Conservation (phyloP, 2,113 vertebrate genomes). For the Eonycteris spelaea region DNA sequence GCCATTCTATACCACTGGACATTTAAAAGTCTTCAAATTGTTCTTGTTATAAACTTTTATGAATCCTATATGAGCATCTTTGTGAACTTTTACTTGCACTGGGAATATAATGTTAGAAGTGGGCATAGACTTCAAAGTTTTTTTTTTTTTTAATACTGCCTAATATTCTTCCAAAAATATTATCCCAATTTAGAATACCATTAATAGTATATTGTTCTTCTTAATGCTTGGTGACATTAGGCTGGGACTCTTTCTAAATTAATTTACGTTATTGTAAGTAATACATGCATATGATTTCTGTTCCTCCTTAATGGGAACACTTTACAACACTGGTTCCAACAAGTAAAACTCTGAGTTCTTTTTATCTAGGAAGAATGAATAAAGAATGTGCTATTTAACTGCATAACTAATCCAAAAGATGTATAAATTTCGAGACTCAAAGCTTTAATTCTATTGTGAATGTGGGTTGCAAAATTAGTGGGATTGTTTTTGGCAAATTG, state of each 20-base stretch:
- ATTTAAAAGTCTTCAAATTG: background rate
- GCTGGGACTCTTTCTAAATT: background rate
- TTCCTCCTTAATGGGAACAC: background rate
- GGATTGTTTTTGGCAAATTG: background rate
- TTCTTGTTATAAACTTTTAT: background rate
- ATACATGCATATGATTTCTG: background rate
- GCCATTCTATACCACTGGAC: too few species aligned
- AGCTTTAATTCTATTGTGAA: conserved; percentile 5
- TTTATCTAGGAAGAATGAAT: background rate
- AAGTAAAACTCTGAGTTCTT: background rate
- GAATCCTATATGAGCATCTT: background rate
- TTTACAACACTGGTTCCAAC: background rate
- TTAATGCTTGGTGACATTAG: background rate
- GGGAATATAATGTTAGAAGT: background rate
- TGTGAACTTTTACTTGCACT: background rate
- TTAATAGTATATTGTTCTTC: background rate
- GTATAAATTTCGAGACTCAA: background rate
- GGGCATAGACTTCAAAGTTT: background rate
- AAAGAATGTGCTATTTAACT: background rate
- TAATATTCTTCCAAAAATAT: background rate
- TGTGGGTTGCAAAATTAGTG: background rate
- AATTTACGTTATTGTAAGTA: background rate
- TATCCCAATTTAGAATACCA: background rate
- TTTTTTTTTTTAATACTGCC: background rate
- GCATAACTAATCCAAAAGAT: background rate